phyloP scores from a whole-genome alignment of 2,113 vertebrate genomes.

The Grus americana region DNA sequence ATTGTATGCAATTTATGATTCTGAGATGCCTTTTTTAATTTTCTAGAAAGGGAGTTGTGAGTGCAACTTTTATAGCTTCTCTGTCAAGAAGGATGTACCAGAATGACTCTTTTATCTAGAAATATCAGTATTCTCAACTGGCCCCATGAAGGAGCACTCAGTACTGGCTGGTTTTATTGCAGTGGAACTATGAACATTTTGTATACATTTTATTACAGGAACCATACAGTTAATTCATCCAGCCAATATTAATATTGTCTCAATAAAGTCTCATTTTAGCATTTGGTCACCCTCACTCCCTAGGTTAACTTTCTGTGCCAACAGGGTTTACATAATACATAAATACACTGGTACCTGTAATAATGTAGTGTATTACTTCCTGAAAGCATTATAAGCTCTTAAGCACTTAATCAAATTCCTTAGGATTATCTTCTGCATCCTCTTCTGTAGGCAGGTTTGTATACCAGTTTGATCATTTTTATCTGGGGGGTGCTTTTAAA shows the following conservation, averaged over 20 bases:
- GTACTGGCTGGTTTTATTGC: not conserved
- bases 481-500: not conserved
- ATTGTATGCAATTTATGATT: not conserved
- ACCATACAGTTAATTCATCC: not conserved
- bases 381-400: conserved; percentile 10
- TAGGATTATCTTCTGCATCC: not conserved
- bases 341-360: not conserved
- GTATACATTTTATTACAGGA: not conserved
- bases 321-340: not conserved
- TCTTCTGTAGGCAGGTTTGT: not conserved
- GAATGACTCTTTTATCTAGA: not conserved
- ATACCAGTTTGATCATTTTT: not conserved
- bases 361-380: conserved; percentile 7
- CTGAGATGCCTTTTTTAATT: not conserved
- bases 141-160: not conserved
- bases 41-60: not conserved
- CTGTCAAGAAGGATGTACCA: not conserved
- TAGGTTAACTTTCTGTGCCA: not conserved
- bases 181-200: not conserved
- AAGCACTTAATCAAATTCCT: conserved; percentile 52
- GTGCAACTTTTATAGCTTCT: not conserved
- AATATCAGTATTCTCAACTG: not conserved
- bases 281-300: not conserved
- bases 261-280: not conserved
- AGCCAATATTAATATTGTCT: not conserved